Evolutionary conservation across 2,113 vertebrate genomes (phyloP), one percentile per base, ranked within the genome.

Genomic region (Canis aureus): DNA sequence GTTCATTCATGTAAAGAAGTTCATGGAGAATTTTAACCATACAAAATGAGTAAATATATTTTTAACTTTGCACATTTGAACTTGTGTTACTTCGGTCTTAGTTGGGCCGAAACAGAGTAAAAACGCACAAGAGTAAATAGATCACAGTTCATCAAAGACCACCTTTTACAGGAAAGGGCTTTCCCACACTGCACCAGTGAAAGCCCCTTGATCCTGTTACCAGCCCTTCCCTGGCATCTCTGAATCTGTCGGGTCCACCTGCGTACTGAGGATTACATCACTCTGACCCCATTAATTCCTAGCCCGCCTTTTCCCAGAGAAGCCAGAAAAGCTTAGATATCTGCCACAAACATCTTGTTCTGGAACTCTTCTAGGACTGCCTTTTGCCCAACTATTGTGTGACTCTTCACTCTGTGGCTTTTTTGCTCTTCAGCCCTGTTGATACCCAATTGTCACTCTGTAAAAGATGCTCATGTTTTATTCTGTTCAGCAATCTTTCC

Each of bases 191-290:
- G 2, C 29, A 49, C 27, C 12, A 19, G 5, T 0, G 11, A 64
- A 53, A 5, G 23, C 2, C 11, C 15, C 16, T 5, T 8, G 32
- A 27, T 16, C 13, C 19, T 43, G 7, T n/a, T 1, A 22, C 16
- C 23, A 64, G 25, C 60, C n/a, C n/a, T 74, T 12, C 27, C 43
- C 57, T 6, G 8, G 13, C 23, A 43, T 5, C 66, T 43, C 53
- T 5, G 55, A 67, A 55, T 23, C 27, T 12, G 17, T 7, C 1
- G 4, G 25, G 59, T 19, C 17, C 27, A 35, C 12, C 35, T 5
- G 0, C 0, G 27, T 10, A 9, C n/a, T 11, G 22, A 78, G 74
- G 25, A 17, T 51, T 8, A 9, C 43, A 12, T 12, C 67, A 79
- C 59, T 90, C 13, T 43, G 27, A 79, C 5, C 11, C 27, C 66